Percentiles rank a stretch among this genome's conserved stretches.
Conservation (phyloP, 37 sponge, comb jelly and placozoan species). For the Hexactinellida sp. region DNA sequence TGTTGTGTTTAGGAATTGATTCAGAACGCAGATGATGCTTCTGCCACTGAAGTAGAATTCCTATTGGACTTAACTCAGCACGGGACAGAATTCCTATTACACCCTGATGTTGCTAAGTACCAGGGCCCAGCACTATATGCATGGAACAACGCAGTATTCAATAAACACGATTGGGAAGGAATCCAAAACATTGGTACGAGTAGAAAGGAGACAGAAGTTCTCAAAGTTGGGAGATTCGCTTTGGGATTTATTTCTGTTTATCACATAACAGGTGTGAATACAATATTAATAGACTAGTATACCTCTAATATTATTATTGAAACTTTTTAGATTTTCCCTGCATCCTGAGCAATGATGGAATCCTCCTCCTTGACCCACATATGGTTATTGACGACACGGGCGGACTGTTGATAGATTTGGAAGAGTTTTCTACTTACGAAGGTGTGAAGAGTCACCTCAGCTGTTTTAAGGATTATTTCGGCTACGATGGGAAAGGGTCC, state of each 20-base stretch:
- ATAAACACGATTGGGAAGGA: neutral
- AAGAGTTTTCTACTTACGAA: neutral
- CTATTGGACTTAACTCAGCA: neutral
- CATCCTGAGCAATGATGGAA: neutral
- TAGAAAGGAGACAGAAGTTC: neutral
- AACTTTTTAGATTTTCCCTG: neutral
- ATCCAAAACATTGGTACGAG: neutral
- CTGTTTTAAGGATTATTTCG: neutral
- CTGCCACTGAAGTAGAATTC: neutral
- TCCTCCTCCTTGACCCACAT: neutral
- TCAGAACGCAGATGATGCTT: constrained; percentile 2
- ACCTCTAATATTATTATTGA: neutral
- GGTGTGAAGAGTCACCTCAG: neutral
- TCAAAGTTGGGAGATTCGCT: constrained; percentile 13
- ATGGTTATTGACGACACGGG: neutral
- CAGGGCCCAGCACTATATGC: neutral
- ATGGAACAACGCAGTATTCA: neutral
- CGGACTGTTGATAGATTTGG: neutral
- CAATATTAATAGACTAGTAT: neutral
- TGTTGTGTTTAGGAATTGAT: neutral
- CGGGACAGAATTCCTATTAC: neutral
- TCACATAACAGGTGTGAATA: neutral
- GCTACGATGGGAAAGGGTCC: neutral
- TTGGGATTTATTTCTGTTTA: neutral
- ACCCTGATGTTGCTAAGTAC: neutral